Evolutionary conservation across 2,888 invertebrate genomes (phyloP).

Genomic region (Theretra japonica): DNA sequence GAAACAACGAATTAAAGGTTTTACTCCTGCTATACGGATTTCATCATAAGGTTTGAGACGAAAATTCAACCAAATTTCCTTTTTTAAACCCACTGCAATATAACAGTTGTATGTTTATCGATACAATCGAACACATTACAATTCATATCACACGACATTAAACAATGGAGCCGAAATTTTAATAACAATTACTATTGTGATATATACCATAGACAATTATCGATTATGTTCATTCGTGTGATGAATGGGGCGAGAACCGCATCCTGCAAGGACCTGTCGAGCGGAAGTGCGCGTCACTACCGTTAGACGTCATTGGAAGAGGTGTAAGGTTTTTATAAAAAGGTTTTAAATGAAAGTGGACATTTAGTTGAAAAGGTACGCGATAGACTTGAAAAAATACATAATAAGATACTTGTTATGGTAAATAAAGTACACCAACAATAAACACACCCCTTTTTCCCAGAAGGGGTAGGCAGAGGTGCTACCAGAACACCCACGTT

Average conservation of each 20-base stretch:
- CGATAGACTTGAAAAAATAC: no score
- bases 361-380: no score
- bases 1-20: no score
- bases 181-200: slow-evolving; percentile 6
- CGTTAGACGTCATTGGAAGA: slow-evolving; percentile 1
- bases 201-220: slow-evolving; percentile 13
- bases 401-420: no score
- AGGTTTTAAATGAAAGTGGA: background rate
- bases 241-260: slow-evolving; percentile 19
- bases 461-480: no score
- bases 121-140: background rate
- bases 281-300: slow-evolving; percentile 19
- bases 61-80: no score
- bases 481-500: no score
- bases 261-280: background rate
- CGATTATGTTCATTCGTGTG: background rate
- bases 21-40: no score
- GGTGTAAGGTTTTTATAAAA: background rate
- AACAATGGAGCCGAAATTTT: slow-evolving; percentile 6
- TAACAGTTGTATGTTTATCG: background rate
- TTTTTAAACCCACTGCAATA: no score
- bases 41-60: no score
- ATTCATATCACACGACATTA: slow-evolving; percentile 4
- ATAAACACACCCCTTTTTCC: no score
- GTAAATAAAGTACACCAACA: no score